Evolutionary conservation across 2,113 vertebrate genomes (phyloP), one percentile per base, ranked within the genome.

Genomic region (Limanda limanda): DNA sequence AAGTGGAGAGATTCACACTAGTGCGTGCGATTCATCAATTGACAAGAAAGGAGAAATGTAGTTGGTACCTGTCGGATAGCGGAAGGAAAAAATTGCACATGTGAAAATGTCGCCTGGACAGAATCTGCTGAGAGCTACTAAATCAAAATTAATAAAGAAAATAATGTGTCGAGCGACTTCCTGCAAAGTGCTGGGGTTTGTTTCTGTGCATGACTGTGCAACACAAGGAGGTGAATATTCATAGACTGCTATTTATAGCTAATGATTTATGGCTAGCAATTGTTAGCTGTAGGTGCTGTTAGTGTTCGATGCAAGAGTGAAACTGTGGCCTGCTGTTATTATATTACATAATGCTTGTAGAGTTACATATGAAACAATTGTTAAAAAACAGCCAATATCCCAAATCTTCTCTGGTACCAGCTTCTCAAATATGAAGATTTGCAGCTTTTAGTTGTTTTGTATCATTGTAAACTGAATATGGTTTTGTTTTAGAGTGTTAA

Each of bases 1-100:
- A 55, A 57, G 18, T 9, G 9, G 20, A 63, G 56, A 71, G 75
- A 63, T 83, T 74, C 65, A 47, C 25, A 57, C 5, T 1, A 21
- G 55, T 65, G 40, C 0, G 48, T 56, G 60, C 8, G 56, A 6
- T 67, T 13, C 13, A 21, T 60, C 31, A 27, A 63, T 74, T 18
- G 74, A 18, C 14, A 17, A 20, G 2, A 25, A 56, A 27, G 35
- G 35, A 4, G 25, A 35, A 56, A 57, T 42, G 11, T 1, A 52
- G 27, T 21, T 23, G 52, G 2, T 1, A 1, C 12, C 5, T 5
- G 31, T 31, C 31, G 2, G 51, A 8, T n/a, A 1, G 45, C 4
- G 15, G 45, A 48, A 48, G 40, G 3, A 42, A 42, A 42, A 42
- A 42, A 11, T 42, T 42, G 40, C 47, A 18, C 17, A 18, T 48